Evolutionary conservation across 2,888 invertebrate species (phyloP).

Genomic region (Cephonodes hylas): DNA sequence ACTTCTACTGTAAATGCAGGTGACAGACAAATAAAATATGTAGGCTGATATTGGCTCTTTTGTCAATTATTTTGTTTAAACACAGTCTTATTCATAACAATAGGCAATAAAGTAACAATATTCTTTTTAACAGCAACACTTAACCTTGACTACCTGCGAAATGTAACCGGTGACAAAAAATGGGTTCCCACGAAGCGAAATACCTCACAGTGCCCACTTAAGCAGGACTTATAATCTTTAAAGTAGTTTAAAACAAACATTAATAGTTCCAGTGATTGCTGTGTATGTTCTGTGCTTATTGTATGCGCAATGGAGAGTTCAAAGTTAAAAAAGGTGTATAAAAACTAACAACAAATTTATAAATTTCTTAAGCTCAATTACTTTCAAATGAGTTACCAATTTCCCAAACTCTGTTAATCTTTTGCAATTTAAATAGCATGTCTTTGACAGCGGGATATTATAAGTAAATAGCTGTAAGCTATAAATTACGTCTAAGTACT

Average conservation of each 20-base stretch:
- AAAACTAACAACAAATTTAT: too few species aligned
- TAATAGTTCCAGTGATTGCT: background rate
- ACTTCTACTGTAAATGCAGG: background rate
- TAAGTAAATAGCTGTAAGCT: background rate
- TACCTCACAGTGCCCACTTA: background rate
- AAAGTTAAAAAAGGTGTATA: too few species aligned
- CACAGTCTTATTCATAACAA: background rate
- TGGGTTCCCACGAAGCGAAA: background rate
- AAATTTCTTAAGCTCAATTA: too few species aligned
- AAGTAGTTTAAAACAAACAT: background rate
- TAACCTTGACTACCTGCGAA: background rate
- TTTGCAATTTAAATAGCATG: background rate
- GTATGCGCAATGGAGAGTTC: too few species aligned
- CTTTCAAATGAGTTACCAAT: too few species aligned
- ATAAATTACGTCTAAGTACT: background rate
- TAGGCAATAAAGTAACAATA: background rate
- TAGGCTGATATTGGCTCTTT: background rate
- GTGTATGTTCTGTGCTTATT: too few species aligned
- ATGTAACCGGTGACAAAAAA: background rate
- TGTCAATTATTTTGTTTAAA: background rate
- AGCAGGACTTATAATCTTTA: background rate
- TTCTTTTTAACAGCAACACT: background rate
- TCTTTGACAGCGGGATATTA: too few species aligned
- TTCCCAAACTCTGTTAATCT: background rate
- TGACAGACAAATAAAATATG: background rate